Base-by-base conservation (phyloP, 2,888 invertebrate genomes). In the Lymantria dispar region DNA sequence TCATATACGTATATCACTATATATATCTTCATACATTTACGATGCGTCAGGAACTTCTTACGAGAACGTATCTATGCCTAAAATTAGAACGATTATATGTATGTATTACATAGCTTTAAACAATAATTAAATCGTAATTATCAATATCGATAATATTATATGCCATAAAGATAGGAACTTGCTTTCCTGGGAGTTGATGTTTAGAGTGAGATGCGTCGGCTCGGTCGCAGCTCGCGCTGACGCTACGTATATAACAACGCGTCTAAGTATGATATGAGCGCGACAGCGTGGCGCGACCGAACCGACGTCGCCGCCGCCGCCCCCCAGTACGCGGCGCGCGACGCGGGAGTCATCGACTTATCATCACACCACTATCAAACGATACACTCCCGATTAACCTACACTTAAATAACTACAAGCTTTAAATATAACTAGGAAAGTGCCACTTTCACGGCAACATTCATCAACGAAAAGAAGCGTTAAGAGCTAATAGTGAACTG, bases 91-190 rank as follows among this genome's bases (percentile, higher is more conserved):
- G 91, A 91, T 92, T 92, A 92, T 91, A 92, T 89, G 91, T 91
- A 91, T 91, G 91, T 91, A 91, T 91, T 91, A 92, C 91, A 91
- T 92, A 92, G 91, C 91, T 91, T 91, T 91, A 91, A 92, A 92
- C 92, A 91, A 91, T 91, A 90, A 91, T 91, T 91, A 91, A 91
- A 91, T 89, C 90, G 91, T 92, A 92, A 91, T 91, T 91, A 92
- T 90, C 91, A 91, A 90, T 92, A 91, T 90, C 90, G 91, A 91
- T 91, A 91, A 91, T 91, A 91, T 91, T 92, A 92, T 92, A 92
- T 92, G 91, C 91, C 91, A 92, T 92, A 91, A 91, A 92, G 91
- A 92, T 92, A 92, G 92, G 92, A 92, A 92, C 92, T 92, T 92
- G 91, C 89, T 92, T 91, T 90, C 87, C 92, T 91, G 91, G 91